These are phyloP conservation scores for Oenanthe oenanthe DNA, from an alignment of 2,113 vertebrate genomes.

Conservation along the genomic window DNA sequence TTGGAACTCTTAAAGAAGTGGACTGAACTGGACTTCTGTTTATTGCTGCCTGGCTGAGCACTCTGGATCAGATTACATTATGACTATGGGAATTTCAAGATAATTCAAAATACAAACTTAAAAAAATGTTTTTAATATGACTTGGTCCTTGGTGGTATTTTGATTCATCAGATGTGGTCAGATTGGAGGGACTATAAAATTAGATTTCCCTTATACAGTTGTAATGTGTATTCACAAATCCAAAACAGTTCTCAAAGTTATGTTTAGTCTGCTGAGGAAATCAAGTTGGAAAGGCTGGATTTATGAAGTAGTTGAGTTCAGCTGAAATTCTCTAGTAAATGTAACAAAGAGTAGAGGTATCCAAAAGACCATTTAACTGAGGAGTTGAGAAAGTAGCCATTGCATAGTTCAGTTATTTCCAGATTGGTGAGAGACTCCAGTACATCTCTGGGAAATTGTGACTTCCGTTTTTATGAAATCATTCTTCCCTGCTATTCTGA, in stretches of 20 bases:
- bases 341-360: not conserved
- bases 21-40: slow-evolving; percentile 1
- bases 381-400: not conserved
- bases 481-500: not conserved
- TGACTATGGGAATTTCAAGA: not conserved
- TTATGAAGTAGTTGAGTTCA: not conserved
- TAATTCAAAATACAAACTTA: slow-evolving; percentile 14
- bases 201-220: slow-evolving; percentile 2
- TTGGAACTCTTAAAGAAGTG: not conserved
- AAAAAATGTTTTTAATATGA: slow-evolving; percentile 8
- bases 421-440: not conserved
- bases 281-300: not conserved
- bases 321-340: not conserved
- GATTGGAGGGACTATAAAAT: not conserved
- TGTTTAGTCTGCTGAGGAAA: not conserved
- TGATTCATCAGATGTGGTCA: not conserved
- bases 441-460: not conserved
- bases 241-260: not conserved
- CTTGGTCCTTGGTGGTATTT: not conserved
- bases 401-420: not conserved
- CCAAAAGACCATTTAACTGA: not conserved
- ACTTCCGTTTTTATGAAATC: not conserved
- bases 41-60: not conserved
- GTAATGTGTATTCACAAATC: not conserved
- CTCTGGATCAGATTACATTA: not conserved